phyloP scores from a whole-genome alignment of 2,888 invertebrate species.

The Aphrophora alni region DNA sequence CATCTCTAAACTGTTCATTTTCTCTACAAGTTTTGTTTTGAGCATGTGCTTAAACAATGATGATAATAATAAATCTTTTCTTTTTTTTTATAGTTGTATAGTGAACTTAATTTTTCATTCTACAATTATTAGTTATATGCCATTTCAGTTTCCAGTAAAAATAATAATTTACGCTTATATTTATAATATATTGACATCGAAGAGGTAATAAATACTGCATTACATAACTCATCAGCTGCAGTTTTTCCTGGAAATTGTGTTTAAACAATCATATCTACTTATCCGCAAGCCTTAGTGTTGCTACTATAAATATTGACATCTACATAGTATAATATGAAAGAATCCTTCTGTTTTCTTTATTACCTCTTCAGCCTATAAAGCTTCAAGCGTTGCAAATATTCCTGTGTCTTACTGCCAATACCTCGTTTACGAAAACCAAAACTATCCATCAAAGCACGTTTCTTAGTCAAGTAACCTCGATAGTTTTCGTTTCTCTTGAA shows the following conservation, averaged over 20 bases:
- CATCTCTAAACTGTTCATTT: too few species aligned
- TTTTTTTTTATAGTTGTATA: too few species aligned
- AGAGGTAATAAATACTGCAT: not conserved
- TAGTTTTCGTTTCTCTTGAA: conserved; percentile 21
- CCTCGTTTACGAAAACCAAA: conserved; percentile 28
- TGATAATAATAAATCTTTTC: too few species aligned
- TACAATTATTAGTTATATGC: too few species aligned
- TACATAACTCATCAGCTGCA: not conserved
- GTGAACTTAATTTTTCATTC: too few species aligned
- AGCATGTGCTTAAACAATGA: too few species aligned
- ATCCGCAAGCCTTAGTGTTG: not conserved
- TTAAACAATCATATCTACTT: not conserved
- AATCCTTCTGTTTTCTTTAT: not conserved
- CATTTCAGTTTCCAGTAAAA: too few species aligned
- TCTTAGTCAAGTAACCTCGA: conserved; percentile 25
- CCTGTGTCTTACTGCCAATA: conserved; percentile 23
- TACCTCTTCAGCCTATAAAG: conserved; percentile 34
- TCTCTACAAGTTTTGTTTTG: too few species aligned
- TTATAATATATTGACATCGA: not conserved
- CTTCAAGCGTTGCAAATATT: conserved; percentile 35
- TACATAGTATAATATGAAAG: not conserved
- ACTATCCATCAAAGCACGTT: conserved; percentile 25
- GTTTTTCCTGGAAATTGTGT: not conserved
- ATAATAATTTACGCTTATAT: not conserved
- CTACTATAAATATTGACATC: not conserved